A percentile compares a stretch with the other conserved stretches of the same genome.
Conservation (phyloP, 2,888 invertebrate genomes). For the Timema podura region DNA sequence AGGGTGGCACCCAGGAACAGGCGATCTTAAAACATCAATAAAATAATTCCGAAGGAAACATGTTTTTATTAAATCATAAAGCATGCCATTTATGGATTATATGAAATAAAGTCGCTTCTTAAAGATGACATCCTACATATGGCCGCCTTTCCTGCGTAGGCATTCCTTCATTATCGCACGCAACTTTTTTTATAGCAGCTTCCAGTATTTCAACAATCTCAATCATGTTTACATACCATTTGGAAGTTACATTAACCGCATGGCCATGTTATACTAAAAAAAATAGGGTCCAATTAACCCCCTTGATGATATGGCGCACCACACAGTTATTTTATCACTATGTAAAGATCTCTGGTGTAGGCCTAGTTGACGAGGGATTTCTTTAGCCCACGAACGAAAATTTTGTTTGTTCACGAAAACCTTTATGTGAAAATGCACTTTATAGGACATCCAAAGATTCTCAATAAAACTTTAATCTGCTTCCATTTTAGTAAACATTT, state of each 20-base stretch:
- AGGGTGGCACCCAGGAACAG: too few species aligned
- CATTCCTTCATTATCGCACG: too few species aligned
- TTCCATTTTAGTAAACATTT: slow-evolving; percentile 8
- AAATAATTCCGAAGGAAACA: too few species aligned
- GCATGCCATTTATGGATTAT: too few species aligned
- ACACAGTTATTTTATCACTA: slow-evolving; percentile 13
- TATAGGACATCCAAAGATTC: slow-evolving; percentile 20
- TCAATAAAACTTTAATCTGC: slow-evolving; percentile 18
- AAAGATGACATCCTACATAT: too few species aligned
- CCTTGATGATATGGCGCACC: slow-evolving; percentile 12
- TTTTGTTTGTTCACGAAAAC: slow-evolving; percentile 16
- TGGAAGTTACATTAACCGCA: slow-evolving; percentile 4
- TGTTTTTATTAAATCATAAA: too few species aligned
- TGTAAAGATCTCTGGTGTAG: slow-evolving; percentile 11
- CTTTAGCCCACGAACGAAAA: not conserved
- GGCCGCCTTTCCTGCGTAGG: too few species aligned
- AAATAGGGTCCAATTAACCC: not conserved
- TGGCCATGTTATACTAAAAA: not conserved
- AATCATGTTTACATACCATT: not conserved
- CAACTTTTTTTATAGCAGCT: too few species aligned
- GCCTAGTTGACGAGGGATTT: not conserved
- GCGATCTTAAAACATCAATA: too few species aligned
- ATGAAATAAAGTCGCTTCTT: too few species aligned
- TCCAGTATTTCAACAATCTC: too few species aligned
- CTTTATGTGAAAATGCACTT: slow-evolving; percentile 18